Conservation (phyloP, 2,113 vertebrate species). For the Aramus guarauna region DNA sequence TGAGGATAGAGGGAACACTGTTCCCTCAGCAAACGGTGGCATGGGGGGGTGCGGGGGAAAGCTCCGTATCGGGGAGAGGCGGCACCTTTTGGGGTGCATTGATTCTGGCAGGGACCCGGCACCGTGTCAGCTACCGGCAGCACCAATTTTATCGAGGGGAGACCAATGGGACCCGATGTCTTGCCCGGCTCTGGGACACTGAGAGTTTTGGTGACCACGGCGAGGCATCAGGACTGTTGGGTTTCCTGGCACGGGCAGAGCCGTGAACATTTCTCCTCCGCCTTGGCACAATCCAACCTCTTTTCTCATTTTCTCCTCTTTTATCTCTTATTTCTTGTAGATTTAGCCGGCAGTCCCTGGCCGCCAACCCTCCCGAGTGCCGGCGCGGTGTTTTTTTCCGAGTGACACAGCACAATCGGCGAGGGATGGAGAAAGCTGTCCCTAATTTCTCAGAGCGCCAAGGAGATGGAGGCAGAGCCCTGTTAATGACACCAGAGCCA, state of each 20-base stretch:
- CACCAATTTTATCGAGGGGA: background rate
- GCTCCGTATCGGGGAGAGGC: accelerated
- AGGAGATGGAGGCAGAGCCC: slow-evolving; percentile 18
- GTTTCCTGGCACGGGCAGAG: background rate
- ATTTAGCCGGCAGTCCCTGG: background rate
- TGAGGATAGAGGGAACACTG: background rate
- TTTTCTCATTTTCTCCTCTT: background rate
- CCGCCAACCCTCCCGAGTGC: background rate
- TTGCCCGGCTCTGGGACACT: accelerated
- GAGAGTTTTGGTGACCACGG: background rate
- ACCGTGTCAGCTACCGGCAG: accelerated
- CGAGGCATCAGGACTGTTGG: accelerated
- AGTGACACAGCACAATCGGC: background rate
- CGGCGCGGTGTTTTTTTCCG: background rate
- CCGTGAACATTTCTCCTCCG: accelerated
- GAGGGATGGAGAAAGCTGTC: slow-evolving; percentile 51
- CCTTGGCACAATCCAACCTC: accelerated
- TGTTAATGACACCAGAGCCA: background rate
- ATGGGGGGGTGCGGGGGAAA: no score
- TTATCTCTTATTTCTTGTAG: background rate
- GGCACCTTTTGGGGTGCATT: background rate
- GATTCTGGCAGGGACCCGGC: background rate
- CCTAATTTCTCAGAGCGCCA: background rate
- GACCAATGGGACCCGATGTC: background rate
- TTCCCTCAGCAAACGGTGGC: accelerated